These are phyloP conservation scores for Helobdella robusta DNA, from an alignment of 2,888 invertebrate genomes.

Conservation along the genomic window DNA sequence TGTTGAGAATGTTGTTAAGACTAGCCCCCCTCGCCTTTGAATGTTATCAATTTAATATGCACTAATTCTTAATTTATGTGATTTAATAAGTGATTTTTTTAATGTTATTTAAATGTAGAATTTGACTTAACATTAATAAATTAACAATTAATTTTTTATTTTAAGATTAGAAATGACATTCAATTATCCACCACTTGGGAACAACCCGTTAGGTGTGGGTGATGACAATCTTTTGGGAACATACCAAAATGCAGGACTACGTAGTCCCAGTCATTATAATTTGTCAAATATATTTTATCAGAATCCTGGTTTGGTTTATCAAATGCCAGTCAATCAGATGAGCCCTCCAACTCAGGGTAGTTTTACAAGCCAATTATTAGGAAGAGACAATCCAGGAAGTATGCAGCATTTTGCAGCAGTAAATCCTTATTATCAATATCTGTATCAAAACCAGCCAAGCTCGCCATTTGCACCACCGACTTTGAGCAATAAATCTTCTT, in stretches of 20 bases:
- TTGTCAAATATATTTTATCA: conserved; percentile 23
- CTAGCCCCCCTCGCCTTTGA: too few species aligned
- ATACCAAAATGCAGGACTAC: conserved; percentile 15
- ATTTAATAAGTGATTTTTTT: too few species aligned
- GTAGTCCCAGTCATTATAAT: conserved; percentile 19
- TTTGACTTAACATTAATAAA: too few species aligned
- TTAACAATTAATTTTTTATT: too few species aligned
- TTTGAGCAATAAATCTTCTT: conserved; percentile 13
- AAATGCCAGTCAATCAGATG: conserved; percentile 19
- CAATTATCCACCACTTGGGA: conserved; percentile 19
- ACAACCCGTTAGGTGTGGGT: conserved; percentile 10
- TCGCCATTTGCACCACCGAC: conserved; percentile 8
- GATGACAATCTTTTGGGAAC: conserved; percentile 11
- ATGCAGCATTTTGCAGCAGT: conserved; percentile 18
- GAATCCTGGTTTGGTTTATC: conserved; percentile 21
- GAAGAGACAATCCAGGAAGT: conserved; percentile 6
- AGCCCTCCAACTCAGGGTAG: conserved; percentile 15
- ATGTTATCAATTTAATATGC: too few species aligned
- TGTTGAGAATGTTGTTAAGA: too few species aligned
- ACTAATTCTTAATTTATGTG: too few species aligned
- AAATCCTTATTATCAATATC: conserved; percentile 17
- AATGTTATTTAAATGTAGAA: too few species aligned
- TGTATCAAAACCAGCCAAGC: conserved; percentile 10
- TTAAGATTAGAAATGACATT: too few species aligned
- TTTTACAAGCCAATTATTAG: conserved; percentile 12